phyloP scores from a whole-genome alignment of 2,888 invertebrate genomes.

The Synanthedon tipuliformis region DNA sequence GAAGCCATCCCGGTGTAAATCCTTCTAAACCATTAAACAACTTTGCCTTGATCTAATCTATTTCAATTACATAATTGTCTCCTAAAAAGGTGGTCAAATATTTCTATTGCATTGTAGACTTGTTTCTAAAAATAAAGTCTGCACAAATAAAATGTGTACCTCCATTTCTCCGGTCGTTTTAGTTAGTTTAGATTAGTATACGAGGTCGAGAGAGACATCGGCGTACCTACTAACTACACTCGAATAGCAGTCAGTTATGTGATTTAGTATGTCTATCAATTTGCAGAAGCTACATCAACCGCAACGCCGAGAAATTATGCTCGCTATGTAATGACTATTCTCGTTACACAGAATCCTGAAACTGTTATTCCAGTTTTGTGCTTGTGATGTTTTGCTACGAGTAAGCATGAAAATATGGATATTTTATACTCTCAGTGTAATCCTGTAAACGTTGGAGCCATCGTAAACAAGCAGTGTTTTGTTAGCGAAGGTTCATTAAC shows the following conservation, averaged over 20 bases:
- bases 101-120: no score
- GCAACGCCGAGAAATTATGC: constrained; percentile 15
- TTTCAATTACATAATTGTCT: neutral
- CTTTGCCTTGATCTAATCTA: neutral
- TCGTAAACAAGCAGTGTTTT: constrained; percentile 21
- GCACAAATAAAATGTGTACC: no score
- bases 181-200: constrained; percentile 27
- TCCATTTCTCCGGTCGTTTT: neutral
- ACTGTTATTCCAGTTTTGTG: constrained; percentile 6
- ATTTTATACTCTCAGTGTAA: neutral
- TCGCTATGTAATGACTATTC: constrained; percentile 6
- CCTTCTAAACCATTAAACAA: constrained; percentile 1
- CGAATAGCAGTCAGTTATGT: constrained; percentile 24
- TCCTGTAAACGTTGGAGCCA: constrained; percentile 6
- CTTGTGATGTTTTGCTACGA: neutral
- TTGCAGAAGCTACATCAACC: constrained; percentile 10
- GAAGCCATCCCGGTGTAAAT: constrained; percentile 1
- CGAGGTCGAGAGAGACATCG: constrained; percentile 41
- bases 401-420: neutral
- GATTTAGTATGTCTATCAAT: constrained; percentile 19
- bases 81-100: neutral
- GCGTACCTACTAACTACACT: constrained; percentile 11
- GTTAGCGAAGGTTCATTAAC: constrained; percentile 38
- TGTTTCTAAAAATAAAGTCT: no score
- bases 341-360: neutral